phyloP scores from a whole-genome alignment of 2,888 invertebrate genomes.

The Drosophila antonietae region DNA sequence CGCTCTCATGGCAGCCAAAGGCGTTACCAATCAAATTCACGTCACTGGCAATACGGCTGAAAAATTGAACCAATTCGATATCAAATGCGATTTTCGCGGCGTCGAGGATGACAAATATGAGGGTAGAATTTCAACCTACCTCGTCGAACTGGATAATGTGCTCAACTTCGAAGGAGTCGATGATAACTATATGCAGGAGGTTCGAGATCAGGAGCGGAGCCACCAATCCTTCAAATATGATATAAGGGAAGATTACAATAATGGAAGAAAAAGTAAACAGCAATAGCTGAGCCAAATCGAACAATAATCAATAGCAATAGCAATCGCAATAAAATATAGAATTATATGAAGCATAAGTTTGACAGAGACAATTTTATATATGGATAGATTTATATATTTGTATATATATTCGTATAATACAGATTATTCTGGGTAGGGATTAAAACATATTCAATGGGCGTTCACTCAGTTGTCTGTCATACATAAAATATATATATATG shows the following conservation, averaged over 20 bases:
- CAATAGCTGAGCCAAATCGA: no score
- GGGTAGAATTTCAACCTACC: constrained; percentile 88
- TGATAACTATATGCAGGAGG: no score
- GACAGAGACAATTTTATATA: background rate
- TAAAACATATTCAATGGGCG: constrained; percentile 53
- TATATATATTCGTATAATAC: constrained; percentile 54
- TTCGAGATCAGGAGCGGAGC: no score
- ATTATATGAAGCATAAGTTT: background rate
- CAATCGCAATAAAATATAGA: background rate
- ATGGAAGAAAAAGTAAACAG: background rate
- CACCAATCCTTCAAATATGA: background rate
- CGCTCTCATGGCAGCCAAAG: constrained; percentile 96
- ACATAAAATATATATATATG: constrained; percentile 22
- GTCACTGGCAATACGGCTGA: constrained; percentile 90
- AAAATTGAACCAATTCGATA: constrained; percentile 88
- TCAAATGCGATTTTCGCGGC: constrained; percentile 89
- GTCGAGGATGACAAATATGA: constrained; percentile 89
- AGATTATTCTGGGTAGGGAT: constrained; percentile 42
- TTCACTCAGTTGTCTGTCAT: constrained; percentile 41
- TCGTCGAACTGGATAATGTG: constrained; percentile 30
- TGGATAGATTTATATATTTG: constrained; percentile 42
- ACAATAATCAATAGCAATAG: no score
- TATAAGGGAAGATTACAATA: no score
- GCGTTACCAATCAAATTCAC: constrained; percentile 91
- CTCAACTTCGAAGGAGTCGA: constrained; percentile 19